Evolutionary conservation across 1,140 invertebrate species (phyloP), one percentile per base, ranked within the genome.

Genomic region (Cydia strobilella): DNA sequence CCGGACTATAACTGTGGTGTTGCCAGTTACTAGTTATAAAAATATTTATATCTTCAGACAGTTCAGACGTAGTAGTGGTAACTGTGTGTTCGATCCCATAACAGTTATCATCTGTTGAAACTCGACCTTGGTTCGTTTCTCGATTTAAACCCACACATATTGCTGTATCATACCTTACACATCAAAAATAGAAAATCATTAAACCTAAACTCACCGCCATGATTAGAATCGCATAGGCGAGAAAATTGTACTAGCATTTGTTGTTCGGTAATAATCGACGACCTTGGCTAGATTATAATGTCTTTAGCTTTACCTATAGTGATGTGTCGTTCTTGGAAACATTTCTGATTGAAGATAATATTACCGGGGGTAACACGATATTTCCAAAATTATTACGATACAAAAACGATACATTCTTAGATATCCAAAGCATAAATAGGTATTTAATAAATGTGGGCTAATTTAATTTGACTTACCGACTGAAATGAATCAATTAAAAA

Each of bases 231-330:
- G 65, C 15, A 66, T 66, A 35, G 65, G 35, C 27, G n/a, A 42
- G 65, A 69, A 69, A 69, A 69, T 69, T 69, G 65, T 69, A 27
- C 54, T n/a, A 69, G 27, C 27, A 3, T 35, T 66, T 42, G 31
- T 69, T 39, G 31, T 69, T 69, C 65, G n/a, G 31, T 42, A 69
- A 69, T 69, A 69, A 69, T 69, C 9, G 65, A n/a, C n/a, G 31
- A 42, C 65, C 65, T 69, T 69, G 65, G 31, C 65, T 20, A 69
- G 15, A 69, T 69, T 69, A 39, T 18, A 18, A 25, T 25, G 62
- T 51, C 15, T 27, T n/a, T 18, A 27, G 65, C n/a, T 20, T 23
- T 20, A n/a, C n/a, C n/a, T n/a, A n/a, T n/a, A 23, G n/a, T 51
- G 65, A 39, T 69, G 31, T 69, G 65, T 31, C 9, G 59, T 23